phyloP scores from a whole-genome alignment of 1,140 invertebrate species.

The Neodiprion fabricii region DNA sequence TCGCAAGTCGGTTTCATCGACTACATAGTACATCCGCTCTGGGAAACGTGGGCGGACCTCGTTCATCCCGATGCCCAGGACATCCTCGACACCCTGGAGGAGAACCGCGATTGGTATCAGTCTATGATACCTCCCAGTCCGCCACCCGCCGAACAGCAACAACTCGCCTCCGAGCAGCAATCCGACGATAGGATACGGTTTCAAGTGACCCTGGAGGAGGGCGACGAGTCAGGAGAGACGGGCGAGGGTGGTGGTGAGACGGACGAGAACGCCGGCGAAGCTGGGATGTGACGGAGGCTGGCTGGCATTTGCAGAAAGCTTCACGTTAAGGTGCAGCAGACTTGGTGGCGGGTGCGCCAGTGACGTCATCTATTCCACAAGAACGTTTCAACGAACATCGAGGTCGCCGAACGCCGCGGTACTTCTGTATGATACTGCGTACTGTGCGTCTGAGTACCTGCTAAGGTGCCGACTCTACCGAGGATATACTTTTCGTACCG shows the following conservation, averaged over 20 bases:
- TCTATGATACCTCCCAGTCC: conserved; percentile 83
- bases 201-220: conserved; percentile 86
- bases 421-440: conserved; percentile 7
- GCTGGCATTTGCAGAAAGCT: conserved; percentile 84
- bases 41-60: conserved; percentile 99
- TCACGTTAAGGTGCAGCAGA: conserved; percentile 80
- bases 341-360: conserved; percentile 77
- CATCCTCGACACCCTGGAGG: conserved; percentile 96
- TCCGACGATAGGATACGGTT: conserved; percentile 69
- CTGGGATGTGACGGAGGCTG: conserved; percentile 88
- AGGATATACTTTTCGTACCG: background rate
- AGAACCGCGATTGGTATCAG: conserved; percentile 98
- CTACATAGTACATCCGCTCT: conserved; percentile 98
- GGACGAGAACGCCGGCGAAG: conserved; percentile 61
- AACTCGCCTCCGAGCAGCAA: conserved; percentile 59
- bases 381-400: conserved; percentile 7
- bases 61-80: conserved; percentile 98
- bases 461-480: background rate
- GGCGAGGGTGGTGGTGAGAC: conserved; percentile 58
- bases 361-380: conserved; percentile 48
- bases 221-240: conserved; percentile 72
- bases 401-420: background rate
- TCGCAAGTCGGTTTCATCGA: conserved; percentile 98
- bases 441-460: background rate
- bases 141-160: conserved; percentile 59